These are phyloP conservation scores for Halcyon chelicuti DNA, from an alignment of 2,797 vertebrate genomes.

Conservation along the genomic window DNA sequence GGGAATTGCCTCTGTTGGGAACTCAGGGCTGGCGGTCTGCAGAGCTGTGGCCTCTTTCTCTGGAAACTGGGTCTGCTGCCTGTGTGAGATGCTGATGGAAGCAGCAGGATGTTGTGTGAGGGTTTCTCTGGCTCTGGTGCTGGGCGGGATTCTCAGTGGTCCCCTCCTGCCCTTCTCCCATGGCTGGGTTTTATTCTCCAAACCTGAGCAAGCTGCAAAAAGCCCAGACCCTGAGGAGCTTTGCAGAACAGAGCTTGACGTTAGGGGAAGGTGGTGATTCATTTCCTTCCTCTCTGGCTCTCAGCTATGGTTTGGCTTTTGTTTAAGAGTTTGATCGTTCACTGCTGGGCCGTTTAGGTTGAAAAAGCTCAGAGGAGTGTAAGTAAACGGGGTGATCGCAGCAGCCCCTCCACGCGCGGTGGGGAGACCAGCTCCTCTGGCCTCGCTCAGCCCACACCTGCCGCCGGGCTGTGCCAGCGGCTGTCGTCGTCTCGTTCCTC, in stretches of 20 bases:
- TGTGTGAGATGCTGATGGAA: not conserved
- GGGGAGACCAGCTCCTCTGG: not conserved
- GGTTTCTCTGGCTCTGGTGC: not conserved
- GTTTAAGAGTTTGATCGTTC: not conserved
- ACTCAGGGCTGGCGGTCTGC: fast-evolving
- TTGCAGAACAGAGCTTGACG: not conserved
- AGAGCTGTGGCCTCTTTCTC: not conserved
- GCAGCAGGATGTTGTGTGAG: not conserved
- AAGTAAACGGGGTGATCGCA: not conserved
- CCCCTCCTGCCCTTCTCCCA: not conserved
- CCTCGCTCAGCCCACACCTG: not conserved
- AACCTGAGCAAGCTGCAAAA: not conserved
- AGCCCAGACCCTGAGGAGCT: not conserved
- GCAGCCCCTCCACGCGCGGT: fast-evolving
- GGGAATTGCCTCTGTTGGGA: not conserved
- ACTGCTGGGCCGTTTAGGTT: not conserved
- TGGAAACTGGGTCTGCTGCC: not conserved
- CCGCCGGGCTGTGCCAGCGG: not conserved
- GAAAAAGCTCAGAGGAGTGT: not conserved
- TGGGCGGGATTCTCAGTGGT: not conserved
- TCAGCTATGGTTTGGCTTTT: not conserved
- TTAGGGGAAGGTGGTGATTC: not conserved
- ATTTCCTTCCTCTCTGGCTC: slow-evolving; percentile 6
- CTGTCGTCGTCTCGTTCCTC: not conserved
- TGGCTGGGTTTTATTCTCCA: not conserved